Conservation (phyloP, 2,888 invertebrate species). For the Lapara coniferarum region DNA sequence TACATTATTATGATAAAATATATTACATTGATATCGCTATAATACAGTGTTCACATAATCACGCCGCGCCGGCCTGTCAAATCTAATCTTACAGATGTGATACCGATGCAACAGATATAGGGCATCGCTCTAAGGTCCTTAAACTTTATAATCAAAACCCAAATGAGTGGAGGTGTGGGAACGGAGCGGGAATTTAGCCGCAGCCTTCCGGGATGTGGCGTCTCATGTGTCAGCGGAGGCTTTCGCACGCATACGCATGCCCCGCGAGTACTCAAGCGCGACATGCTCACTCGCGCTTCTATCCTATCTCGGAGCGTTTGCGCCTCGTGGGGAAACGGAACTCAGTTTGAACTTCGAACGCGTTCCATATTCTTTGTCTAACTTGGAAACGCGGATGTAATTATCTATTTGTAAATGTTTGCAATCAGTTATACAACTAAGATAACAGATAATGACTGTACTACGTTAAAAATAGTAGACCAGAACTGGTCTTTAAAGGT, state of each 20-base stretch:
- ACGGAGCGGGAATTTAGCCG: conserved; percentile 55
- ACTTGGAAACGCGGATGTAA: no score
- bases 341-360: not conserved
- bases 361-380: not conserved
- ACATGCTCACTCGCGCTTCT: conserved; percentile 59
- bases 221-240: conserved; percentile 66
- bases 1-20: not conserved
- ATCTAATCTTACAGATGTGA: conserved; percentile 9
- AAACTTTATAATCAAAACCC: conserved; percentile 32
- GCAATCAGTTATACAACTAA: no score
- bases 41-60: not conserved
- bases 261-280: conserved; percentile 57
- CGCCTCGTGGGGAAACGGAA: not conserved
- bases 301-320: conserved; percentile 9
- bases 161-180: conserved; percentile 56
- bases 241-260: conserved; percentile 70
- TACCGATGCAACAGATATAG: conserved; percentile 24
- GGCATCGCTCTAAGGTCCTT: conserved; percentile 21
- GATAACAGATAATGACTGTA: no score
- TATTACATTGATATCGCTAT: not conserved
- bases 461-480: no score
- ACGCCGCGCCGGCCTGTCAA: not conserved
- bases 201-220: conserved; percentile 83
- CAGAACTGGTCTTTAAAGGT: no score
- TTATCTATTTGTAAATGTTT: no score